These are phyloP conservation scores for Hippoglossus stenolepis DNA, from an alignment of 2,113 vertebrate species.

Conservation along the genomic window DNA sequence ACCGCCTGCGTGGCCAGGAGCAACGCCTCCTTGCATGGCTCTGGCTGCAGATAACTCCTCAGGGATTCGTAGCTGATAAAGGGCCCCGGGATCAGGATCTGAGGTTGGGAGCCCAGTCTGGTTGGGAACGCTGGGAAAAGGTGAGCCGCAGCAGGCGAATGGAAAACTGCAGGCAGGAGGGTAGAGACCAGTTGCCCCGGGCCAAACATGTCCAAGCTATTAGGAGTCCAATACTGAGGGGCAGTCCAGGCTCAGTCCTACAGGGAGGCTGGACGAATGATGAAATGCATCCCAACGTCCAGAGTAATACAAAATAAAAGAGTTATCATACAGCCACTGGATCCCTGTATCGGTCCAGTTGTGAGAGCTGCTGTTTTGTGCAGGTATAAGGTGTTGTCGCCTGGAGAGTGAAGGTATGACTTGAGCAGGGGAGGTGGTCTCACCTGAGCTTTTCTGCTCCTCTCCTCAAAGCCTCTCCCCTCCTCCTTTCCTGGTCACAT, in stretches of 20 bases:
- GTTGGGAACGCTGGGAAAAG: constrained; percentile 81
- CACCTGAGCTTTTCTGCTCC: constrained; percentile 65
- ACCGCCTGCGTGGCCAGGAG: constrained; percentile 78
- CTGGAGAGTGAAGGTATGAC: constrained; percentile 54
- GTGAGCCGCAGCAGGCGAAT: constrained; percentile 75
- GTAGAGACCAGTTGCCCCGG: constrained; percentile 80
- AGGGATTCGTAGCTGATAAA: constrained; percentile 85
- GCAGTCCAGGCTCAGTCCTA: constrained; percentile 30
- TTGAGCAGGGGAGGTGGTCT: constrained; percentile 63
- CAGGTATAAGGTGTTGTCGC: constrained; percentile 51
- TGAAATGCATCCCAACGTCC: constrained; percentile 49
- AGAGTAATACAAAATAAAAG: not conserved
- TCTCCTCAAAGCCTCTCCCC: constrained; percentile 39
- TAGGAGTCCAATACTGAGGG: constrained; percentile 20
- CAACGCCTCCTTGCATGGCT: constrained; percentile 84
- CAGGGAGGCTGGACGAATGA: constrained; percentile 5
- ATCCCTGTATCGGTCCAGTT: constrained; percentile 7
- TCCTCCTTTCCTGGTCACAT: constrained; percentile 72
- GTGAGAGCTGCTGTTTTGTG: constrained; percentile 23
- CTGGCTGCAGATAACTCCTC: constrained; percentile 82
- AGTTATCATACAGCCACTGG: not conserved
- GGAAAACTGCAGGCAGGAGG: constrained; percentile 80
- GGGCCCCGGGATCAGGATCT: constrained; percentile 82
- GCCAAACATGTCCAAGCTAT: constrained; percentile 81
- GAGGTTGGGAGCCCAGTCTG: constrained; percentile 74